These are phyloP conservation scores for Crypturellus tataupa DNA, from an alignment of 2,797 vertebrate genomes.

Conservation along the genomic window DNA sequence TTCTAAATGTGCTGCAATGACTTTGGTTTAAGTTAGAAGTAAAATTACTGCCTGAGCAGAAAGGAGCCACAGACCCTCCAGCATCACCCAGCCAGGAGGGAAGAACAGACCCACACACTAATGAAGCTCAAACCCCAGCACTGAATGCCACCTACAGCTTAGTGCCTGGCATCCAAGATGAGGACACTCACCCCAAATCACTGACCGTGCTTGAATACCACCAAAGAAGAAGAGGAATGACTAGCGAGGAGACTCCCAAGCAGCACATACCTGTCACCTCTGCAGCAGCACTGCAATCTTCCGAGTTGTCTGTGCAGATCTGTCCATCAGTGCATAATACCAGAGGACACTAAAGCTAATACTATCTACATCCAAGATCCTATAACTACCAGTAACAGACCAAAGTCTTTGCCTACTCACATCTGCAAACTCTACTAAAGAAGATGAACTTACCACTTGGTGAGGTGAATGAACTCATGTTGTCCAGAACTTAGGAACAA, in stretches of 20 bases:
- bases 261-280: neutral
- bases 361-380: neutral
- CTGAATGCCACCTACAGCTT: neutral
- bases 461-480: slow-evolving; percentile 51
- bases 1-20: neutral
- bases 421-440: neutral
- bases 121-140: neutral
- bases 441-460: slow-evolving; percentile 62
- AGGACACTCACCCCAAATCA: neutral
- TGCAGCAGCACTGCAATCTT: neutral
- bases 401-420: neutral
- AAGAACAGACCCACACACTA: neutral
- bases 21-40: neutral
- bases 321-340: neutral
- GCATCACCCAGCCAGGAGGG: neutral
- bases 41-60: neutral
- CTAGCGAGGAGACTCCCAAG: neutral
- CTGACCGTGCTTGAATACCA: rapidly evolving
- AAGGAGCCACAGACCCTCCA: neutral
- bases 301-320: neutral
- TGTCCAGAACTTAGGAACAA: slow-evolving; percentile 66
- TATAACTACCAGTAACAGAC: neutral
- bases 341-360: neutral
- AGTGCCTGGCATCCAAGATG: neutral
- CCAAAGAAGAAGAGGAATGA: neutral